Base-by-base conservation (phyloP, 2,888 invertebrate genomes). In the Pelosia muscerda region DNA sequence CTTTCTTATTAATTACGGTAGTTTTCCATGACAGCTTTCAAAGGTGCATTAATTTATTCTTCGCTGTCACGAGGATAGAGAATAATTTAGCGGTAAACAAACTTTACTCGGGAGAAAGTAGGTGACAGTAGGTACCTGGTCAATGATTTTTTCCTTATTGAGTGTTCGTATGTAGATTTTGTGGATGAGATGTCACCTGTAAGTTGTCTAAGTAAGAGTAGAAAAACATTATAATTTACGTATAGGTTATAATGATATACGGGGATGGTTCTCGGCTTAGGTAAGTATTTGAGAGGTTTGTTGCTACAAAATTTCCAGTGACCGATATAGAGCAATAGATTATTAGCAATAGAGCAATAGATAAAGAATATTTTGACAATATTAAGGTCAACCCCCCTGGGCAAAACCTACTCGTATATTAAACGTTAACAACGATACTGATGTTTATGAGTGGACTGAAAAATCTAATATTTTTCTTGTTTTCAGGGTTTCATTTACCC, bases 401-500 rank as follows among this genome's bases (percentile, higher is more conserved):
- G 11, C 11, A 34, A 34, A 34, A 34, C 34, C 11, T 4, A 8
- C 31, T 34, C 11, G 11, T 34, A 11, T 2, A 34, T 34, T n/a
- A n/a, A n/a, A n/a, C n/a, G n/a, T n/a, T n/a, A n/a, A n/a, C n/a
- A n/a, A n/a, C n/a, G n/a, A n/a, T n/a, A n/a, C n/a, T 38, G 38
- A 15, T 38, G 15, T 38, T 15, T 38, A 38, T 38, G 34, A 9
- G 2, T 13, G 15, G 38, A 38, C 38, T 38, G 38, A 15, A 38
- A 38, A 38, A 0, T 38, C 3, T 0, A 15, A 38, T 38, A 15
- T 38, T 49, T 19, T 49, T 49, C 19, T 49, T 72, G 54, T 68
- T 89, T 90, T 60, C 83, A 96, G 94, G 97, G 96, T 13, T 92
- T 96, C 26, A 88, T 95, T 28, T 97, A 96, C 86, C 97, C 97